phyloP scores from a whole-genome alignment of 2,113 vertebrate genomes.

The Ptychochromis oligacanthus region DNA sequence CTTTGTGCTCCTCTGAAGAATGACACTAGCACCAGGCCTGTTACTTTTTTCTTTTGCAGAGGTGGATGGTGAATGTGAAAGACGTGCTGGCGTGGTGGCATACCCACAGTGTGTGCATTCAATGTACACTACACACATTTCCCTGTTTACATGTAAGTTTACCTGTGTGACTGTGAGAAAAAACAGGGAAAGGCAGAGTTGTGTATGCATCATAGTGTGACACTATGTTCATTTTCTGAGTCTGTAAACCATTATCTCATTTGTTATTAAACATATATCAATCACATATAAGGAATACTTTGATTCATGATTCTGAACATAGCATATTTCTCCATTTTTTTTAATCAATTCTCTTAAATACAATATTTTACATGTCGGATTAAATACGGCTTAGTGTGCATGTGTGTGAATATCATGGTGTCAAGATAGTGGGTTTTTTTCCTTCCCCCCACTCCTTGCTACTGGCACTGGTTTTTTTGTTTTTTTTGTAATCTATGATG shows the following conservation, averaged over 20 bases:
- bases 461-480: constrained; percentile 35
- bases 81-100: not conserved
- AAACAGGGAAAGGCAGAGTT: constrained; percentile 10
- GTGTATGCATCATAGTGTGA: constrained; percentile 37
- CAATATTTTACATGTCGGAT: constrained; percentile 77
- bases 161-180: not conserved
- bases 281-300: constrained; percentile 42
- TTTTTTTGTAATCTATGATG: constrained; percentile 25
- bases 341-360: constrained; percentile 74
- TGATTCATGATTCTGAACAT: constrained; percentile 58
- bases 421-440: constrained; percentile 20
- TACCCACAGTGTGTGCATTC: constrained; percentile 10
- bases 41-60: not conserved
- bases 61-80: not conserved
- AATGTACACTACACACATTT: constrained; percentile 24
- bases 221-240: constrained; percentile 28
- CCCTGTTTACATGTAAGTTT: constrained; percentile 12
- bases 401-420: constrained; percentile 41
- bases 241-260: constrained; percentile 54
- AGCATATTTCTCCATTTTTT: constrained; percentile 50
- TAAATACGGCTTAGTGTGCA: constrained; percentile 67
- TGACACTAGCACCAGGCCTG: constrained; percentile 33
- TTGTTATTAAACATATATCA: constrained; percentile 53
- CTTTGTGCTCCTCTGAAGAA: constrained; percentile 42
- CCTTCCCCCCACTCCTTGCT: constrained; percentile 32